Conservation (phyloP, 2,113 vertebrate genomes). For the Saimiri boliviensis region DNA sequence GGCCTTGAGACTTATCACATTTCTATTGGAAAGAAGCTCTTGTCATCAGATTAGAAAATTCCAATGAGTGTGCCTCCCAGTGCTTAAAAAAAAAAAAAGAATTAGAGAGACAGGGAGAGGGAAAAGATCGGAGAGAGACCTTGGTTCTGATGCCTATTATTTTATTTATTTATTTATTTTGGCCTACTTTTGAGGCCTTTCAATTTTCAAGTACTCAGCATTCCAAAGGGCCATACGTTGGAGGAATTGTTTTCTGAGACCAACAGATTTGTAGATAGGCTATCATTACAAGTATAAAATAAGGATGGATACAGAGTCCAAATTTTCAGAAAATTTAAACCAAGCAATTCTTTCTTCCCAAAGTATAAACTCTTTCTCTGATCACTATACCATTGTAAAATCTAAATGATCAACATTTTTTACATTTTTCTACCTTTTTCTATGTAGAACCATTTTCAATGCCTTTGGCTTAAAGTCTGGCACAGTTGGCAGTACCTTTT, state of each 20-base stretch:
- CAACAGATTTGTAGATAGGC: neutral
- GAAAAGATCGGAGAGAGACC: neutral
- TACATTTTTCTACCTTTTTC: neutral
- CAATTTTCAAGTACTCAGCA: neutral
- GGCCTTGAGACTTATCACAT: neutral
- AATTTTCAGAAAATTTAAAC: neutral
- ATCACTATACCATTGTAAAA: neutral
- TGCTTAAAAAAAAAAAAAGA: neutral
- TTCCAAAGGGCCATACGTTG: neutral
- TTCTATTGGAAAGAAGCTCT: neutral
- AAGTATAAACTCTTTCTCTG: neutral
- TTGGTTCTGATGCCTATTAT: neutral
- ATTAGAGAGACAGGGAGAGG: neutral
- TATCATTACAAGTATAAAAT: neutral
- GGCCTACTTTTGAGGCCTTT: neutral
- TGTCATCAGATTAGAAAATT: neutral
- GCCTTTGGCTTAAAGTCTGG: neutral
- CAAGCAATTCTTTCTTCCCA: neutral
- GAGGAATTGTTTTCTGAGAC: neutral
- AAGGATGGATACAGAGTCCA: neutral
- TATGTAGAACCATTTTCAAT: neutral
- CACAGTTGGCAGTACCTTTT: neutral
- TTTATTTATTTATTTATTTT: neutral
- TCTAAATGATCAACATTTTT: neutral
- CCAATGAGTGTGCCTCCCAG: neutral